phyloP scores from a whole-genome alignment of 2,888 invertebrate species.

The Hemicrepidius hirtus region DNA sequence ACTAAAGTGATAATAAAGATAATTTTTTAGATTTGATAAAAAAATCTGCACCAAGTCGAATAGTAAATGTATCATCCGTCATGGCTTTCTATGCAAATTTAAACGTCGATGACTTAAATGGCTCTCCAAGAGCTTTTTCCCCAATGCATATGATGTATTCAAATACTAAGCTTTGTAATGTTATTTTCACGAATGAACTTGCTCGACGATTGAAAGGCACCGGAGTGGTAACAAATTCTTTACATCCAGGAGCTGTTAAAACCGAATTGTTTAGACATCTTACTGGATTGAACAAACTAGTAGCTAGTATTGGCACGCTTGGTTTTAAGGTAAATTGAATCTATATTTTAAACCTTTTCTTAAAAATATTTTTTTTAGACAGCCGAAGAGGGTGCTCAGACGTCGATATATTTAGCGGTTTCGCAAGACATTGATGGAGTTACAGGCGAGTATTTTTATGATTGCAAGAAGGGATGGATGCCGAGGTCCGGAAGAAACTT shows the following conservation, averaged over 20 bases:
- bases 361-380: no score
- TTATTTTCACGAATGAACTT: slow-evolving; percentile 61
- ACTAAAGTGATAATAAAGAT: neutral
- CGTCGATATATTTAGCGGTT: slow-evolving; percentile 80
- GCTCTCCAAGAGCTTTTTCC: neutral
- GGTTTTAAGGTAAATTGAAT: no score
- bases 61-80: neutral
- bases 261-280: slow-evolving; percentile 60
- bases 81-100: neutral
- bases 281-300: neutral
- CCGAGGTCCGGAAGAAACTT: slow-evolving; percentile 50
- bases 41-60: slow-evolving; percentile 64
- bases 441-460: slow-evolving; percentile 86
- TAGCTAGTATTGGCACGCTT: neutral
- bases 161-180: slow-evolving; percentile 6
- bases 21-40: slow-evolving; percentile 65
- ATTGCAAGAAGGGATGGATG: slow-evolving; percentile 74
- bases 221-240: slow-evolving; percentile 66
- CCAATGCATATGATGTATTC: neutral
- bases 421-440: slow-evolving; percentile 83
- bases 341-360: no score
- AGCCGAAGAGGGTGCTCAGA: slow-evolving; percentile 80
- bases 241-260: slow-evolving; percentile 68
- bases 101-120: slow-evolving; percentile 2
- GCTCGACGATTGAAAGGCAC: slow-evolving; percentile 63